Base-by-base conservation (phyloP, 2,888 invertebrate species). In the Chrysina gloriosa region DNA sequence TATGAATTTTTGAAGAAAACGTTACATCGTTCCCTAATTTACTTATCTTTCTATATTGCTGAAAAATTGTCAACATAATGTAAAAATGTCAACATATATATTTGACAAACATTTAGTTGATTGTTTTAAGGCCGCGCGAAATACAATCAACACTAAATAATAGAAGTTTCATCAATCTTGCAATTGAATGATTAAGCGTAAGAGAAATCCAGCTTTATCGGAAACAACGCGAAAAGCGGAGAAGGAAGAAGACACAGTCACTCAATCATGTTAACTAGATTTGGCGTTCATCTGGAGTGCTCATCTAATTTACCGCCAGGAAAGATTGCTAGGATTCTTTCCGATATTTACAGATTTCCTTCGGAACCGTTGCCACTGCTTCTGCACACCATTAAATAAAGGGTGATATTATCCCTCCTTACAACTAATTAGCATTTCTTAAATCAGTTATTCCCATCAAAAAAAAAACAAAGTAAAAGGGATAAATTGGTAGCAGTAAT, bases 241-340 rank as follows among this genome's bases (percentile, higher is more conserved):
- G 45, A 21, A 19, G 31, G 56, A 42, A 54, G 63, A 48, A 66
- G 67, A 54, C 23, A 25, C 52, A 76, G 76, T 74, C 77, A 75
- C 73, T 74, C 75, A 75, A 76, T 76, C 72, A 73, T 65, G 73
- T 75, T 78, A 78, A 78, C 77, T 77, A 75, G 77, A 77, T 78
- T 78, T 76, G 75, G 75, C 75, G 73, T 76, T 77, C 78, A 77
- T 78, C 77, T 78, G 76, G 74, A 72, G 73, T 72, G 72, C 73
- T 78, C 76, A 78, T 78, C 76, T 76, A 78, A 78, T 78, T 77
- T 78, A 67, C 71, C 69, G 68, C 71, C 65, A 71, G 68, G 65
- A 70, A 71, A 75, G 77, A 76, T 75, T 77, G 74, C 72, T 69
- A 36, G 45, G 71, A 71, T 72, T 71, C 71, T 58, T 71, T 65